Evolutionary conservation across 2,797 vertebrate genomes (phyloP).

Genomic region (Sternarchorhynchus goeldii): DNA sequence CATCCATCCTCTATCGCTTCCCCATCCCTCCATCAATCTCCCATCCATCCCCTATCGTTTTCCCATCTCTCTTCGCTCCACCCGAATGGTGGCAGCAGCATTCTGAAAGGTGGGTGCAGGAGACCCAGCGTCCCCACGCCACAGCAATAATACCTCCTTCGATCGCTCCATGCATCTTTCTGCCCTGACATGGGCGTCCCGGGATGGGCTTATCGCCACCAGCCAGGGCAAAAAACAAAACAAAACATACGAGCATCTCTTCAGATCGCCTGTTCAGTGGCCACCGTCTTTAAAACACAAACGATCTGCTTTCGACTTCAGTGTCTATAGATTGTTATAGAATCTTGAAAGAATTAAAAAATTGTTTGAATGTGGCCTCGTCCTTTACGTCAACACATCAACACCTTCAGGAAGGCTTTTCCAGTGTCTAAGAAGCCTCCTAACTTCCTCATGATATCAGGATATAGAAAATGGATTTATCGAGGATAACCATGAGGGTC

Average conservation of each 20-base stretch:
- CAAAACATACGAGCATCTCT: not conserved
- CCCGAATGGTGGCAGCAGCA: slow-evolving; percentile 60
- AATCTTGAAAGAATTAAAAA: slow-evolving; percentile 18
- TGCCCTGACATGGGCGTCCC: slow-evolving; percentile 64
- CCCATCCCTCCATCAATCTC: slow-evolving; percentile 47
- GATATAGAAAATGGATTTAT: not conserved
- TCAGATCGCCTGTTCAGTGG: slow-evolving; percentile 46
- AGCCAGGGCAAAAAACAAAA: slow-evolving; percentile 46
- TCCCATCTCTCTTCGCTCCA: slow-evolving; percentile 37
- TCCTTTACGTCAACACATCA: slow-evolving; percentile 33
- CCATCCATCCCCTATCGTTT: slow-evolving; percentile 23
- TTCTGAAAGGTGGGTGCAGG: slow-evolving; percentile 65
- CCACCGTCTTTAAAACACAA: slow-evolving; percentile 72
- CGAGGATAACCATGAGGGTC: not conserved
- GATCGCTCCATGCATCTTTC: slow-evolving; percentile 79
- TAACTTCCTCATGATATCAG: too few species aligned
- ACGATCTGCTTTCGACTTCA: slow-evolving; percentile 67
- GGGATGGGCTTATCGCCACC: slow-evolving; percentile 65
- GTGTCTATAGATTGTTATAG: slow-evolving; percentile 6
- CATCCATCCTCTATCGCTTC: slow-evolving; percentile 48
- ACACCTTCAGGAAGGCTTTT: slow-evolving; percentile 38
- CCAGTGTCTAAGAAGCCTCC: slow-evolving; percentile 15
- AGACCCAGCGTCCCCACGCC: slow-evolving; percentile 58
- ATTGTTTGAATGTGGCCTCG: slow-evolving; percentile 19
- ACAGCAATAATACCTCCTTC: slow-evolving; percentile 54